A percentile compares a stretch with the other conserved stretches of the same genome.
Evolutionary conservation across 1,140 invertebrate genomes (phyloP).

Genomic region (Drosophila nigromelanica): DNA sequence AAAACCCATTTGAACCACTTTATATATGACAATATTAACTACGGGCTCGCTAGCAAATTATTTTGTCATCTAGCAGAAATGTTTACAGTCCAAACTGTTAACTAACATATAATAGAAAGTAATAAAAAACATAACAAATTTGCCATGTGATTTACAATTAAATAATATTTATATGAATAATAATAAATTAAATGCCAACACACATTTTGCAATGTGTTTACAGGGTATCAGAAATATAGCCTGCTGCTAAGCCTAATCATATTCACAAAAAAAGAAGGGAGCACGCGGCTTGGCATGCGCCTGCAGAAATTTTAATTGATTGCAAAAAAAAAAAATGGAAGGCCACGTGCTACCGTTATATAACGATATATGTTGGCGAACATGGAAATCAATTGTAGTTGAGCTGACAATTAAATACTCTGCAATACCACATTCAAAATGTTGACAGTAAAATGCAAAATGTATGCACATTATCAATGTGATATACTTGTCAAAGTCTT

Average conservation of each 20-base stretch:
- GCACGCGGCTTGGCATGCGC: too few relatives aligned
- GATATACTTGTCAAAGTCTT: neutral
- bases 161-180: too few relatives aligned
- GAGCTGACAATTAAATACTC: slow-evolving; percentile 16
- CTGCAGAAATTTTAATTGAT: slow-evolving; percentile 54
- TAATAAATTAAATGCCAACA: neutral
- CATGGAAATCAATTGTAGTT: slow-evolving; percentile 8
- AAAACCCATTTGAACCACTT: slow-evolving; percentile 1
- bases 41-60: slow-evolving; percentile 10
- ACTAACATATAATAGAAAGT: too few relatives aligned
- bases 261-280: slow-evolving; percentile 12
- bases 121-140: too few relatives aligned
- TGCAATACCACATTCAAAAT: neutral
- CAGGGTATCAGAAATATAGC: neutral
- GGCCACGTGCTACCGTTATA: slow-evolving; percentile 48
- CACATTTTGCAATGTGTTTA: too few relatives aligned
- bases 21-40: slow-evolving; percentile 7
- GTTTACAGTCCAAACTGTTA: slow-evolving; percentile 6
- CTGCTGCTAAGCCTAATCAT: neutral
- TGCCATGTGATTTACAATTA: too few relatives aligned
- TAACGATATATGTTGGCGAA: slow-evolving; percentile 20
- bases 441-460: neutral
- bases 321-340: slow-evolving; percentile 23
- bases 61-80: slow-evolving; percentile 7
- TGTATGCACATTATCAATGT: neutral